Percentiles rank a stretch among this genome's conserved stretches.
Conservation (phyloP, 2,888 invertebrate species). For the Neoascia interrupta region DNA sequence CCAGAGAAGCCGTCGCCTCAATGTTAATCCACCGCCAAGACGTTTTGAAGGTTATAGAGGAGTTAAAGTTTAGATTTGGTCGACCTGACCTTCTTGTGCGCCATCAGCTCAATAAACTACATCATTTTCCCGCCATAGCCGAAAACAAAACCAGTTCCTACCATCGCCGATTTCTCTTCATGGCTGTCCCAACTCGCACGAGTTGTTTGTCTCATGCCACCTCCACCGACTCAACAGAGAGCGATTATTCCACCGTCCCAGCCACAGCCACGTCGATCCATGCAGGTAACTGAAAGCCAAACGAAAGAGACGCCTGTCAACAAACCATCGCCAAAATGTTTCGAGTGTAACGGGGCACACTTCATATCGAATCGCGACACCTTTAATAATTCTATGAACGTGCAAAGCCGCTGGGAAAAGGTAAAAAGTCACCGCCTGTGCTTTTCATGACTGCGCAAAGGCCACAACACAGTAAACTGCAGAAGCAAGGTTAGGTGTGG, state of each 20-base stretch:
- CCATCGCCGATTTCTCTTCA: background rate
- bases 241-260: background rate
- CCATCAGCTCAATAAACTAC: too few relatives aligned
- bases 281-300: background rate
- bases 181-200: background rate
- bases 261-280: background rate
- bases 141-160: background rate
- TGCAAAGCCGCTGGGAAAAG: constrained; percentile 2
- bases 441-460: too few relatives aligned
- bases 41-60: too few relatives aligned
- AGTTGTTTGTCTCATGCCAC: background rate
- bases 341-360: background rate
- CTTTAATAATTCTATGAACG: background rate
- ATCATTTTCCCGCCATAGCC: too few relatives aligned
- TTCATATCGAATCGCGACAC: constrained; percentile 11
- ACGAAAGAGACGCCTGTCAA: background rate
- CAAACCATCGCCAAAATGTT: too few relatives aligned
- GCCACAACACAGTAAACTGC: constrained; percentile 17
- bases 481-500: constrained; percentile 16
- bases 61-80: constrained; percentile 43
- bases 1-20: too few relatives aligned
- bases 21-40: too few relatives aligned
- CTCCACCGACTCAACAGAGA: background rate
- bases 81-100: too few relatives aligned
- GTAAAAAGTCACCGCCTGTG: constrained; percentile 17